Percentiles rank a stretch among this genome's conserved stretches.
Evolutionary conservation across 2,888 invertebrate genomes (phyloP).

Genomic region (Pediacus dermestoides): DNA sequence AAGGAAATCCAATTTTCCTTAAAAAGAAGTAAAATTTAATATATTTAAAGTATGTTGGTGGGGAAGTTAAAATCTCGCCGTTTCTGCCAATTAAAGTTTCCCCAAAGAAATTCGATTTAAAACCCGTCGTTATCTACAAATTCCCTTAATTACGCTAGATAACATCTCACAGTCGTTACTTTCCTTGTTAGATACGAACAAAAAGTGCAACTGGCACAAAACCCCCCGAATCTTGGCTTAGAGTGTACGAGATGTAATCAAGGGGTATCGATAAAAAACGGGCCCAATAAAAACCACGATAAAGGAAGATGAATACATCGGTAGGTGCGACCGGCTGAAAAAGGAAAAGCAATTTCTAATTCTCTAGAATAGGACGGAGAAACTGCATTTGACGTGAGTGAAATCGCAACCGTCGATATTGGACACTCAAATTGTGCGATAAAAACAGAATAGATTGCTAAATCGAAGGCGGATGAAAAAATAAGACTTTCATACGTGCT

Average conservation of each 20-base stretch:
- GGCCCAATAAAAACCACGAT: constrained; percentile 30
- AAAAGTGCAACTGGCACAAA: constrained; percentile 16
- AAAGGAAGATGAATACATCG: constrained; percentile 33
- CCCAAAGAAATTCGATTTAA: constrained; percentile 17
- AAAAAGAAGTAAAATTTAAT: constrained; percentile 12
- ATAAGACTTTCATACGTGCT: constrained; percentile 45
- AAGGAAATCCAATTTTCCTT: constrained; percentile 12
- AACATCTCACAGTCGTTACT: constrained; percentile 12
- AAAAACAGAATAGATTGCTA: constrained; percentile 49
- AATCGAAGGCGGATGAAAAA: constrained; percentile 49
- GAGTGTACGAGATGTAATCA: constrained; percentile 30
- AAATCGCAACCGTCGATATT: constrained; percentile 32
- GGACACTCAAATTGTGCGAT: constrained; percentile 47
- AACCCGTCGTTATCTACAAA: constrained; percentile 21
- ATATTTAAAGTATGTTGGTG: constrained; percentile 1
- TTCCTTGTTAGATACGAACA: constrained; percentile 14
- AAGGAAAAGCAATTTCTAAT: constrained; percentile 17
- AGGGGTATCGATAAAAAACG: constrained; percentile 29
- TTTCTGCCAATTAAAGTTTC: constrained; percentile 17
- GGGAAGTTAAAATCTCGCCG: constrained; percentile 10
- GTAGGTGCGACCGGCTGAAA: constrained; percentile 24
- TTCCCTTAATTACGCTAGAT: constrained; percentile 21
- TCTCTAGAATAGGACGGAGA: constrained; percentile 14
- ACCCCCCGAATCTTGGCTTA: constrained; percentile 11
- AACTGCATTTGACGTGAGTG: constrained; percentile 26